phyloP scores from a whole-genome alignment of 2,113 vertebrate species.

The Equus przewalskii region DNA sequence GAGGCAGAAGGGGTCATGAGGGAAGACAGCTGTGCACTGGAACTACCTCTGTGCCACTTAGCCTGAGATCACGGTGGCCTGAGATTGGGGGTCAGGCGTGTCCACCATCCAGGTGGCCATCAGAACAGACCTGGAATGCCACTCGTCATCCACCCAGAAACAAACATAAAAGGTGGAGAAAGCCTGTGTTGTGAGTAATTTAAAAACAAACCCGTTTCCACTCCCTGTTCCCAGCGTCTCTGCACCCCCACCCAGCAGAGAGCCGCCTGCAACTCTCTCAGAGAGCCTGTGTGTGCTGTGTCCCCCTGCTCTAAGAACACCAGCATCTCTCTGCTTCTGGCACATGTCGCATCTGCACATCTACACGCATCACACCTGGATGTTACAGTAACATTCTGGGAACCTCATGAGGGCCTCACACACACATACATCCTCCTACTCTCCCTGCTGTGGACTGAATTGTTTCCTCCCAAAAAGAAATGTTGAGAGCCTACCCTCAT shows the following conservation, averaged over 20 bases:
- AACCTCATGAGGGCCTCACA: background rate
- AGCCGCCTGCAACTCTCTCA: background rate
- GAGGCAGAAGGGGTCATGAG: background rate
- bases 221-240: fast-evolving
- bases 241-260: fast-evolving
- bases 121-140: background rate
- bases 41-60: too few species aligned
- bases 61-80: background rate
- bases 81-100: fast-evolving
- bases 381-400: too few species aligned
- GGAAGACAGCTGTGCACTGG: fast-evolving
- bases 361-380: fast-evolving
- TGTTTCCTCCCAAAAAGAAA: background rate
- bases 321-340: background rate
- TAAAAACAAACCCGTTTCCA: background rate
- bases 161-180: background rate
- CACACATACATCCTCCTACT: background rate
- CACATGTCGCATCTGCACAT: background rate
- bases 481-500: background rate
- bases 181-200: background rate
- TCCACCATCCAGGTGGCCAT: fast-evolving
- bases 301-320: background rate
- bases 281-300: fast-evolving
- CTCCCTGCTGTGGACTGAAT: background rate
- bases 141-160: background rate